These are phyloP conservation scores for Mormyrus lacerda DNA, from an alignment of 2,113 vertebrate genomes.

Conservation along the genomic window DNA sequence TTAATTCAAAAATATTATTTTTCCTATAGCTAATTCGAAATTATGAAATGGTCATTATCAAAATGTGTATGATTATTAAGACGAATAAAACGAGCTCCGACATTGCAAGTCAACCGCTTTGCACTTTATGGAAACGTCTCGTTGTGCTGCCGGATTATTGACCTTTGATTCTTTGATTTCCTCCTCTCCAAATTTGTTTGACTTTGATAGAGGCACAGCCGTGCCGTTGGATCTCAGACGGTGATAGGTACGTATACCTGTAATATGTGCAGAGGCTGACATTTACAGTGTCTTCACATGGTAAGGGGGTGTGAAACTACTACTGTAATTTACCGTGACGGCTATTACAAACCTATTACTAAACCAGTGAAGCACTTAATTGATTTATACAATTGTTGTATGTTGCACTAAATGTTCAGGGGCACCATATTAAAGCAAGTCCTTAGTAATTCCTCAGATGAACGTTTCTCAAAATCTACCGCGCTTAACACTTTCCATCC, in stretches of 20 bases:
- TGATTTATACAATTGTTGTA: neutral
- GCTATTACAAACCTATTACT: neutral
- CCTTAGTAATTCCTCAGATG: neutral
- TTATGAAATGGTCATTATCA: neutral
- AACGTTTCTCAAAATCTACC: neutral
- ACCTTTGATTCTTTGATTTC: neutral
- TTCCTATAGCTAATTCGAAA: neutral
- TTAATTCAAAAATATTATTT: neutral
- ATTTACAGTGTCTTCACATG: neutral
- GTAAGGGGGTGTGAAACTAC: neutral
- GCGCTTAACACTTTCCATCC: neutral
- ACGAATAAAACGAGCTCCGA: neutral
- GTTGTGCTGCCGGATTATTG: neutral
- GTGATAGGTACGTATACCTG: neutral
- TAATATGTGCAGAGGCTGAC: neutral
- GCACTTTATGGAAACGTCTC: neutral
- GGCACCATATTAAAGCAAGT: neutral
- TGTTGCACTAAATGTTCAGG: neutral
- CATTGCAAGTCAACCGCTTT: neutral
- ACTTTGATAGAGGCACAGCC: neutral
- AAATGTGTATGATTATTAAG: neutral
- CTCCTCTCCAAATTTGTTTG: neutral
- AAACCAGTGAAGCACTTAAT: neutral
- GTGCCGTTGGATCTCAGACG: neutral
- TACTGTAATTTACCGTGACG: neutral